Evolutionary conservation across 37 sponge, comb jelly and placozoan genomes (phyloP), one percentile per base, ranked within the genome.

Genomic region (Cladorhizidae sp.): DNA sequence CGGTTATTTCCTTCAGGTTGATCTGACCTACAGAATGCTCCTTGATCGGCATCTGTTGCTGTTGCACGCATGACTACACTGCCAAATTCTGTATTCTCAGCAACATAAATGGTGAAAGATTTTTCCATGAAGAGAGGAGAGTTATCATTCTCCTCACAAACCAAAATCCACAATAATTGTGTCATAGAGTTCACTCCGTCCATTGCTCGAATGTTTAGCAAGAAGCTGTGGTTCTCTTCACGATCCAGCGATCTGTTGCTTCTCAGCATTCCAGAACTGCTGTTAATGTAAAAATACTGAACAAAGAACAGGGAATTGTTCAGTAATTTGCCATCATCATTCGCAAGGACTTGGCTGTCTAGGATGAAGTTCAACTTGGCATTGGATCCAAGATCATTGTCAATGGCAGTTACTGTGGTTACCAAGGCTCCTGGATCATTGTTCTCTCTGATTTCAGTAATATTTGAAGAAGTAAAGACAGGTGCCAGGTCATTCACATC

Each of bases 121-220:
- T 39, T 59, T 0, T 36, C 38, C 23, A 37, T 35, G 52, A 93
- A 90, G n/a, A 68, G 0, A 43, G 94, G 90, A 6, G 57, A 12
- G 40, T 90, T 79, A 73, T 93, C 94, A 64, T 93, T 93, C 57
- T 83, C 80, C 8, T 93, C 91, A 79, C 89, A 93, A 2, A 93
- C 85, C 35, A 20, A 57, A 40, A 92, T 71, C 38, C 59, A 31
- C 32, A 85, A 15, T 11, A n/a, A 18, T 54, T 71, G 79, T 18
- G 31, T 7, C 28, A 37, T 40, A 5, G 6, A 29, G 0, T 35
- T 43, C 0, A 64, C 9, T 12, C n/a, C 0, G 9, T 71, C 31
- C 6, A 83, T 33, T 11, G 73, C 78, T 22, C 28, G 0, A 28
- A 87, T 61, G 23, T 40, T 64, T 22, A 80, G 43, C 21, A 31